Conservation (phyloP, 1,140 invertebrate genomes). For the Hycleus phaleratus region DNA sequence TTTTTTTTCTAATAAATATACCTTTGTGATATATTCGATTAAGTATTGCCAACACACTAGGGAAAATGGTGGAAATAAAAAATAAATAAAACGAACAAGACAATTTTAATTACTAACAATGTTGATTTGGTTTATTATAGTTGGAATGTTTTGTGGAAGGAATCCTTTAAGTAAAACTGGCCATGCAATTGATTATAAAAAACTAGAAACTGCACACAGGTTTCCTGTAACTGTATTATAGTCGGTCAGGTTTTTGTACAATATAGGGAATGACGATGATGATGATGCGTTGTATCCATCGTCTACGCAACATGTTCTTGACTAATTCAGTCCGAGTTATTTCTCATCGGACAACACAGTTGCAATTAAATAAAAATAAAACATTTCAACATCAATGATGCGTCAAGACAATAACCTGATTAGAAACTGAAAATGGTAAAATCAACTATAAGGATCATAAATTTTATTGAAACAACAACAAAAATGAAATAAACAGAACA, state of each 20-base stretch:
- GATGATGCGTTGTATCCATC: background rate
- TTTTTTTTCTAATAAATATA: background rate
- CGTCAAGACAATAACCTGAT: background rate
- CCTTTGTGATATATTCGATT: conserved; percentile 19
- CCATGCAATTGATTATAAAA: background rate
- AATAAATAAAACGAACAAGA: too few species aligned
- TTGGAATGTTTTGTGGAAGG: too few species aligned
- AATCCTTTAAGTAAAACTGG: too few species aligned
- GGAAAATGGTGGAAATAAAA: too few species aligned
- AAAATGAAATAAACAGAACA: background rate
- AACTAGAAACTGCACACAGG: conserved; percentile 13
- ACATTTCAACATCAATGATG: too few species aligned
- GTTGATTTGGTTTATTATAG: too few species aligned
- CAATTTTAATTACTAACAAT: too few species aligned
- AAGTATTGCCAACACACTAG: background rate
- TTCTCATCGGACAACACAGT: background rate
- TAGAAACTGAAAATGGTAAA: conserved; percentile 14
- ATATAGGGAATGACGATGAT: background rate
- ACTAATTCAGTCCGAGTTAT: too few species aligned
- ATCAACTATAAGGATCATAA: conserved; percentile 15
- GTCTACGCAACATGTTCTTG: too few species aligned
- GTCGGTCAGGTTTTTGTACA: conserved; percentile 4
- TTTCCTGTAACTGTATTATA: conserved; percentile 4
- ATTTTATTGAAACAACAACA: conserved; percentile 6
- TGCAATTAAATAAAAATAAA: background rate